phyloP scores from a whole-genome alignment of 1,140 invertebrate genomes.

The Bombus vancouverensis region DNA sequence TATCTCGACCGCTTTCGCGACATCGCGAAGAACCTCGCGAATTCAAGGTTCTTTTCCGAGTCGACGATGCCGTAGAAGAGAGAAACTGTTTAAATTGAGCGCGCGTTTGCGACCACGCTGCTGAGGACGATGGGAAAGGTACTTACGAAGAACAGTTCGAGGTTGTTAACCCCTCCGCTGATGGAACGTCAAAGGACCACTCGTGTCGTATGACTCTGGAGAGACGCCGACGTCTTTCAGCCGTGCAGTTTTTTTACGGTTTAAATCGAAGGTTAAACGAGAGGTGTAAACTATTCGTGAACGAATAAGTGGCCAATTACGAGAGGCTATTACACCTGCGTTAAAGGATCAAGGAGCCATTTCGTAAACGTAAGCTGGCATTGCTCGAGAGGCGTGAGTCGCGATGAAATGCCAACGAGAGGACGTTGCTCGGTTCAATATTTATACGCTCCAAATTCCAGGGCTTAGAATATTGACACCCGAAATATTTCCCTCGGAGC shows the following conservation, averaged over 20 bases:
- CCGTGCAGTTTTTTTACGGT: not conserved
- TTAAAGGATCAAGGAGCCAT: not conserved
- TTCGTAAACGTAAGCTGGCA: not conserved
- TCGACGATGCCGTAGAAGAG: too few species aligned
- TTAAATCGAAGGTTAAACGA: not conserved
- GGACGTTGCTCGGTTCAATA: not conserved
- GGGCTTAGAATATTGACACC: not conserved
- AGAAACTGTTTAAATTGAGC: not conserved
- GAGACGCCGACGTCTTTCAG: not conserved
- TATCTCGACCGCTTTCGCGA: constrained; percentile 49
- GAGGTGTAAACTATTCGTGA: not conserved
- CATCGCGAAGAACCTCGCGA: not conserved
- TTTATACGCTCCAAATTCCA: constrained; percentile 7
- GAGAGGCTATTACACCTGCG: not conserved
- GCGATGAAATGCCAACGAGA: not conserved
- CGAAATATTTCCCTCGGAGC: not conserved
- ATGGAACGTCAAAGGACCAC: not conserved
- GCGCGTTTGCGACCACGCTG: not conserved
- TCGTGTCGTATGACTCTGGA: not conserved
- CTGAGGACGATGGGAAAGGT: not conserved
- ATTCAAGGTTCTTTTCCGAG: not conserved
- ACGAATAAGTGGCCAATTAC: not conserved
- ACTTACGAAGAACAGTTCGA: not conserved
- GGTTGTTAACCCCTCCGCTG: not conserved
- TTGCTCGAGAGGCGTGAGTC: not conserved